Evolutionary conservation across 2,113 vertebrate species (phyloP).

Genomic region (Cephalophus harveyi): DNA sequence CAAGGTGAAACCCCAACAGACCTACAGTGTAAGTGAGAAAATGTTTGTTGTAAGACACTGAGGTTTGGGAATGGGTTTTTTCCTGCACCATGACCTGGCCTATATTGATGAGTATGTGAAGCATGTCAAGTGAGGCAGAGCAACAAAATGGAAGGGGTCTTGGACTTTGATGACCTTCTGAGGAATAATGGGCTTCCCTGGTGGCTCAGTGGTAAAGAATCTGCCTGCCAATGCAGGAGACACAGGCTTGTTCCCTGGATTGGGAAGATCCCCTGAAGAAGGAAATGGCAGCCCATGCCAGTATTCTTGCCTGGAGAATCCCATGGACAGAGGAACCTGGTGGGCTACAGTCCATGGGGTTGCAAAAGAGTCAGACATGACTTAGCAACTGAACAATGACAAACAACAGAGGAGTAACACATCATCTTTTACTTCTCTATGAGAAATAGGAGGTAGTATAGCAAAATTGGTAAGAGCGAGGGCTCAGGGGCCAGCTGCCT

Average conservation of each 20-base stretch:
- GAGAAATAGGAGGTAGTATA: neutral
- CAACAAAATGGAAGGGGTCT: neutral
- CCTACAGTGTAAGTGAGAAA: neutral
- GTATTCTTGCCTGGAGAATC: neutral
- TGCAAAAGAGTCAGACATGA: fast-evolving
- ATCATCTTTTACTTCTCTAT: neutral
- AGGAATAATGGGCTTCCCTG: neutral
- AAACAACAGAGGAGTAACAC: neutral
- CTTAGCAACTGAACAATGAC: neutral
- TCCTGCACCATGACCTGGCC: neutral
- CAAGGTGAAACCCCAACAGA: neutral
- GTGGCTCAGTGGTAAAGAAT: neutral
- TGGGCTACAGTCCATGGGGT: neutral
- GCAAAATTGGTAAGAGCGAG: neutral
- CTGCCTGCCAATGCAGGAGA: neutral
- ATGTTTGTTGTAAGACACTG: neutral
- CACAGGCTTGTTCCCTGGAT: neutral
- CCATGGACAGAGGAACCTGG: neutral
- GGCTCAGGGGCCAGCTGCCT: neutral
- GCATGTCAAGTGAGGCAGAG: neutral
- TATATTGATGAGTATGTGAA: neutral
- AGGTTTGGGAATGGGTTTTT: neutral
- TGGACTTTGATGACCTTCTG: neutral
- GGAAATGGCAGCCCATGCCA: neutral
- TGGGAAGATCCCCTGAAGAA: neutral